Evolutionary conservation across 2,888 invertebrate genomes (phyloP).

Genomic region (Ischnura elegans): DNA sequence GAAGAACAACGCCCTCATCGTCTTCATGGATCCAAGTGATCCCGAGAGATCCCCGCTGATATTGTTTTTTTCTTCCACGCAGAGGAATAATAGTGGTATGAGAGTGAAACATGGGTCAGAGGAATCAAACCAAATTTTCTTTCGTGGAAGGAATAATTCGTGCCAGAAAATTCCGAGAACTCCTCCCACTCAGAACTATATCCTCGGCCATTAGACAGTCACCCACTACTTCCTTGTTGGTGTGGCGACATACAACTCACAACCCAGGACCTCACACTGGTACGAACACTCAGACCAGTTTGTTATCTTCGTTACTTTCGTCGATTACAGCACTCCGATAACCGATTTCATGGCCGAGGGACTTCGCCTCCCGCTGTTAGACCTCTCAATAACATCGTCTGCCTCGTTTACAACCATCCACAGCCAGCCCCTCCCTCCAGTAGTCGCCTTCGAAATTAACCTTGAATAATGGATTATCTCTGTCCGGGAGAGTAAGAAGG

Average conservation of each 20-base stretch:
- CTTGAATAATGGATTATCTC: not conserved
- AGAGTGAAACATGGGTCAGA: no score
- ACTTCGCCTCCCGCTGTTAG: not conserved
- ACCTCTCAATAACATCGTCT: slow-evolving; percentile 14
- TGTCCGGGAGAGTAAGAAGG: not conserved
- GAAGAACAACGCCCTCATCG: no score
- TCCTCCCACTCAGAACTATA: no score
- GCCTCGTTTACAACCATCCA: not conserved
- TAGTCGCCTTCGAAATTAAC: not conserved
- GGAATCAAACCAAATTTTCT: no score
- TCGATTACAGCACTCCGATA: not conserved
- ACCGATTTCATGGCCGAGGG: not conserved
- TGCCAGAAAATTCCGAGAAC: no score
- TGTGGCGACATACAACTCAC: not conserved
- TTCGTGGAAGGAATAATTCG: no score
- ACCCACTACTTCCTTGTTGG: not conserved
- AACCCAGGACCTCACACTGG: not conserved
- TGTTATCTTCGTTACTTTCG: not conserved
- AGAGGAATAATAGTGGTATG: no score
- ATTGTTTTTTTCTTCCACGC: no score
- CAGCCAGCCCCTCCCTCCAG: not conserved
- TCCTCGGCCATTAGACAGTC: not conserved
- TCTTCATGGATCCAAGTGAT: no score
- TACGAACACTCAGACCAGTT: not conserved
- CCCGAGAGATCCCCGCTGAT: no score